Evolutionary conservation across 2,888 invertebrate genomes (phyloP), one percentile per base, ranked within the genome.

Genomic region (Drosophila subquinaria): DNA sequence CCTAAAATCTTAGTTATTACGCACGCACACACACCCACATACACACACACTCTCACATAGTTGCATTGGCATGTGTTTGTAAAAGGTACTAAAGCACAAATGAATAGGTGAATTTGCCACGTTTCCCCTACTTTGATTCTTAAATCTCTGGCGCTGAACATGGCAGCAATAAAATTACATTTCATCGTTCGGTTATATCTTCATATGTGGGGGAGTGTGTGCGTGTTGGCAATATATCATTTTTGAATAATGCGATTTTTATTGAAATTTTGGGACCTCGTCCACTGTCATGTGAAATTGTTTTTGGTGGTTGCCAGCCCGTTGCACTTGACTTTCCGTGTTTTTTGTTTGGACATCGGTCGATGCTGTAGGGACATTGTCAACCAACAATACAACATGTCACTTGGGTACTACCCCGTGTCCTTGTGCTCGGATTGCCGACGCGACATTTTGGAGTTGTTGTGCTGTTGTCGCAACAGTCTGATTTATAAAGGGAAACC

Each of bases 201-300:
- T 47, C 60, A 30, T 30, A 30, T 30, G 30, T 27, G 17, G 38
- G 4, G 15, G 15, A 35, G 27, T 27, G 52, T 68, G 23, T 42
- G 52, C 52, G 53, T 76, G 52, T 59, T 70, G 72, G 74, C 75
- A 75, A 82, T 89, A 88, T 86, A 86, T 89, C 88, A 89, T 89
- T 82, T 79, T 82, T 88, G 79, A 90, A 80, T 88, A 86, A 88
- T 88, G 88, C 76, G 79, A 82, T 72, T 86, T 88, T 86, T 88
- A 88, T 85, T 88, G 83, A 85, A 88, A 88, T 84, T 88, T 88
- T 63, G 76, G 74, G 75, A 76, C 73, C 64, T 77, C 55, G 78
- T 71, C 79, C 72, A 68, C 73, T 82, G 88, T 77, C 82, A 72
- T 47, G 59, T 73, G 60, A 72, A 60, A 47, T 71, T 84, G 82